These are phyloP conservation scores for Alouatta palliata DNA, from an alignment of 2,113 vertebrate species.

Conservation along the genomic window DNA sequence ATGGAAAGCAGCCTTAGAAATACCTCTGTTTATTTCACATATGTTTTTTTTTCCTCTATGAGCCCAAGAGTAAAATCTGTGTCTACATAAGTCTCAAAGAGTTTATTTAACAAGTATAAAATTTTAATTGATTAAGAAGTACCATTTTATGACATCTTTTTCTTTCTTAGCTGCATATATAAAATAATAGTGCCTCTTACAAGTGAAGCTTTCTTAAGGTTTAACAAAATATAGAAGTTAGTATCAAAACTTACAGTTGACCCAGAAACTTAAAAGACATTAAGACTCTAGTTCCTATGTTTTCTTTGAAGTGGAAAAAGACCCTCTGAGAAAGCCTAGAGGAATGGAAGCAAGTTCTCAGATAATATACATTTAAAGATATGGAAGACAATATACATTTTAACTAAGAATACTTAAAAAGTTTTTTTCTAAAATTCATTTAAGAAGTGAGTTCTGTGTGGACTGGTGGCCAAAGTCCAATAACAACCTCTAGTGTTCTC, in stretches of 20 bases:
- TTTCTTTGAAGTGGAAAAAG: neutral
- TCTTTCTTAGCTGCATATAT: neutral
- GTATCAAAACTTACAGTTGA: neutral
- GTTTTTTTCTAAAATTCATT: neutral
- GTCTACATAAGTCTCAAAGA: neutral
- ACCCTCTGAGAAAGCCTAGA: neutral
- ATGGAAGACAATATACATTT: neutral
- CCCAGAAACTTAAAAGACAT: neutral
- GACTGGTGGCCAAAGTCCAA: neutral
- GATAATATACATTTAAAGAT: neutral
- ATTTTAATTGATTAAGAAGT: neutral
- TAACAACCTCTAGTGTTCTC: neutral
- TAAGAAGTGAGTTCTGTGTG: neutral
- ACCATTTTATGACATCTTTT: neutral
- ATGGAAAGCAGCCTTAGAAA: neutral
- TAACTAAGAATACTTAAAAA: neutral
- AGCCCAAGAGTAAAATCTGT: neutral
- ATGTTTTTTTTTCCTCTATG: neutral
- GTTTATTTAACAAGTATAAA: neutral
- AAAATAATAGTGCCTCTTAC: neutral
- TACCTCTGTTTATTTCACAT: neutral
- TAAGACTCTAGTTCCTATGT: neutral
- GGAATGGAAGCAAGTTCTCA: neutral
- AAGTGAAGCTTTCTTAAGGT: neutral
- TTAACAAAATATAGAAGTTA: slow-evolving; percentile 14